These are phyloP conservation scores for Phrynocephalus vlangalii DNA, from an alignment of 2,797 vertebrate species.

Conservation along the genomic window DNA sequence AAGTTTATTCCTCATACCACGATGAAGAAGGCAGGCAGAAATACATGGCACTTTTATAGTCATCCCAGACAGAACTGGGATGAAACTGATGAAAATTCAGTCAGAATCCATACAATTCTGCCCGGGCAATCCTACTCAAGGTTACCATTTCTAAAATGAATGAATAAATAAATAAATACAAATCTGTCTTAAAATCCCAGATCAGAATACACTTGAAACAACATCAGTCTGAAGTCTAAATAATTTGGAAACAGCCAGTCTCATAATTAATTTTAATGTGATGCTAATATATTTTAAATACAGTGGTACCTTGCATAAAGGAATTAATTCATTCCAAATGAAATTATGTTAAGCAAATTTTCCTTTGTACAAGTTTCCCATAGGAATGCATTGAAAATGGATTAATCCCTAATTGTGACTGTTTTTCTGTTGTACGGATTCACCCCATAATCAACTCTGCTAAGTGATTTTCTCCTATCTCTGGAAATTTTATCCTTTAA, in stretches of 20 bases:
- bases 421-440: too few relatives aligned
- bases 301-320: too few relatives aligned
- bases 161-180: slow-evolving; percentile 9
- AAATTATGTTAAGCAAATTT: too few relatives aligned
- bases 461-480: too few relatives aligned
- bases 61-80: slow-evolving; percentile 10
- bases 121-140: too few relatives aligned
- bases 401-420: too few relatives aligned
- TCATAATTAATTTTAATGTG: background rate
- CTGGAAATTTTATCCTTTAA: too few relatives aligned
- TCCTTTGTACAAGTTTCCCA: too few relatives aligned
- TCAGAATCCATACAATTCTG: background rate
- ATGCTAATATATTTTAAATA: background rate
- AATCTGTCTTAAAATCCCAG: slow-evolving; percentile 53
- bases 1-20: background rate
- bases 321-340: too few relatives aligned
- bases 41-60: background rate
- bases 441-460: too few relatives aligned
- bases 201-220: slow-evolving; percentile 56
- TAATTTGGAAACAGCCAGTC: background rate
- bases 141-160: slow-evolving; percentile 29
- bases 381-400: too few relatives aligned
- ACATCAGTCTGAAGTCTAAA: slow-evolving; percentile 45
- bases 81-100: slow-evolving; percentile 31
- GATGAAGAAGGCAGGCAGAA: too few relatives aligned